Conservation (phyloP, 1,140 invertebrate genomes). For the Drosophila navojoa region DNA sequence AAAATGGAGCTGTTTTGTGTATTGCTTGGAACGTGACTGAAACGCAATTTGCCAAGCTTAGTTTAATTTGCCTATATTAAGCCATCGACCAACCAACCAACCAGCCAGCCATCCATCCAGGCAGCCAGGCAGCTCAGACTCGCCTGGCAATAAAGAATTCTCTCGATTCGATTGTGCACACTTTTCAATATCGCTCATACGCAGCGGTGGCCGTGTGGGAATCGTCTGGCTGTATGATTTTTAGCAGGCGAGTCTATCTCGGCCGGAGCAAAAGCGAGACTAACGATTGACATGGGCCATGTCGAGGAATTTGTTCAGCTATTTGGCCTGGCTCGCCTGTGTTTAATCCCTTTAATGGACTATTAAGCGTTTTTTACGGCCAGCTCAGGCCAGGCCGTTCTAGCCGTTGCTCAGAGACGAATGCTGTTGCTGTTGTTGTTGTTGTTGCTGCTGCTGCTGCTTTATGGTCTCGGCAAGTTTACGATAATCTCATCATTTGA, state of each 20-base stretch:
- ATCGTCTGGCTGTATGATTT: conserved; percentile 57
- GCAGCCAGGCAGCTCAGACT: conserved; percentile 10
- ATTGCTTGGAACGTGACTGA: conserved; percentile 70
- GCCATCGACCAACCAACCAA: conserved; percentile 22
- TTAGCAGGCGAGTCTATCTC: conserved; percentile 17
- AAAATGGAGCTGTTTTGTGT: conserved; percentile 71
- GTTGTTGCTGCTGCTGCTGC: conserved; percentile 27
- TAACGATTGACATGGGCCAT: conserved; percentile 51
- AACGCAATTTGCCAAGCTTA: conserved; percentile 74
- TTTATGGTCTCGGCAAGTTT: conserved; percentile 68
- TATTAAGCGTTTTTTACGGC: conserved; percentile 80
- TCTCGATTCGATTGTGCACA: conserved; percentile 25
- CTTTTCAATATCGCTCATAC: conserved; percentile 73
- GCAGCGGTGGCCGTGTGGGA: conserved; percentile 21
- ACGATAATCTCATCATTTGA: conserved; percentile 83
- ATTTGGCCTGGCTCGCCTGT: conserved; percentile 36
- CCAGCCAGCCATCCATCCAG: not conserved
- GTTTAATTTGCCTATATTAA: conserved; percentile 79
- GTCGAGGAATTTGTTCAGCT: conserved; percentile 65
- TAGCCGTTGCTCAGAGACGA: conserved; percentile 11
- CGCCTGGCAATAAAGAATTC: conserved; percentile 55
- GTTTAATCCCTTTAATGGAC: conserved; percentile 82
- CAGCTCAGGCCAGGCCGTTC: conserved; percentile 44
- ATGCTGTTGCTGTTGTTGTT: not conserved
- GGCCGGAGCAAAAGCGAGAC: not conserved